Conservation (phyloP, 2,797 vertebrate species). For the Tinamus major region DNA sequence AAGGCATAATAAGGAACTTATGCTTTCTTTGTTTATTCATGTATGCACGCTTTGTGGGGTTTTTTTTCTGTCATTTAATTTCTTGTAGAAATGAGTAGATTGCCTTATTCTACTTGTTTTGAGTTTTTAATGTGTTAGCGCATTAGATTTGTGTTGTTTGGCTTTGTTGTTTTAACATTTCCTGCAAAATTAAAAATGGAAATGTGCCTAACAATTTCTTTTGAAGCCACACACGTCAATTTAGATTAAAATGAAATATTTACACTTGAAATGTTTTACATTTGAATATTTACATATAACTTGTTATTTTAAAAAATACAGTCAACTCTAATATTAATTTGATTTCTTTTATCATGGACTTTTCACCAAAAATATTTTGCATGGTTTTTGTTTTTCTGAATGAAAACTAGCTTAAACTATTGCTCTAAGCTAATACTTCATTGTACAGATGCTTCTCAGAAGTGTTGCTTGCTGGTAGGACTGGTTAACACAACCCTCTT, state of each 20-base stretch:
- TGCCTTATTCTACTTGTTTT: not conserved
- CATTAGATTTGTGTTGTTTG: not conserved
- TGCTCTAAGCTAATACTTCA: not conserved
- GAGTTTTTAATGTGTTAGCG: not conserved
- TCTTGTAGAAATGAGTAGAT: too few relatives aligned
- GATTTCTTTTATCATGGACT: not conserved
- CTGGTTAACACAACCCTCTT: accelerated
- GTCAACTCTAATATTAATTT: not conserved
- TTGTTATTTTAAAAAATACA: not conserved
- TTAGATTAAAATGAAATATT: not conserved
- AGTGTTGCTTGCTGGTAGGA: not conserved
- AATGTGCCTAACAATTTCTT: not conserved
- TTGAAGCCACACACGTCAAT: not conserved
- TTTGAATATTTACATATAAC: not conserved
- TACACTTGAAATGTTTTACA: not conserved
- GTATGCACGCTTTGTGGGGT: not conserved
- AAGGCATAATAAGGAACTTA: not conserved
- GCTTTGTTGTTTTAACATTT: not conserved
- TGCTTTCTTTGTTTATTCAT: not conserved
- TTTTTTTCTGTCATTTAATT: not conserved
- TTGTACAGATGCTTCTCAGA: not conserved
- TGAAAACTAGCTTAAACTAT: not conserved
- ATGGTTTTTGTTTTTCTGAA: not conserved
- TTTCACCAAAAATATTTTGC: not conserved
- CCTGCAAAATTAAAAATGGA: not conserved